phyloP scores from a whole-genome alignment of 2,797 vertebrate species.

The Lepilemur septentrionalis region DNA sequence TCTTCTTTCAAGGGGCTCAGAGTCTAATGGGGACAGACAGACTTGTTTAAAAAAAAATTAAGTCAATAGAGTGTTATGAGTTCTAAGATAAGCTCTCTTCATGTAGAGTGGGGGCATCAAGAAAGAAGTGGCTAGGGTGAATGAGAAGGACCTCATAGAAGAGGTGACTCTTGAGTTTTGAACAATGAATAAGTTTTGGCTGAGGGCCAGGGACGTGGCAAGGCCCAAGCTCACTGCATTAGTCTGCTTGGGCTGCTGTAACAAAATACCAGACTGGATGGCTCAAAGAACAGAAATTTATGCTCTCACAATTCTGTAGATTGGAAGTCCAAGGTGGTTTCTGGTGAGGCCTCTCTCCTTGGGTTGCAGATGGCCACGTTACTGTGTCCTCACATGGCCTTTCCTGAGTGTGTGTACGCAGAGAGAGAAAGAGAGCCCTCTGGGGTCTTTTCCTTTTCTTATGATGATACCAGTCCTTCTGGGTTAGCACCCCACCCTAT shows the following conservation, averaged over 20 bases:
- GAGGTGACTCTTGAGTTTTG: not conserved
- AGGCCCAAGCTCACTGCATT: not conserved
- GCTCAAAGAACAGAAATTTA: not conserved
- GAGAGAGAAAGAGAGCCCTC: not conserved
- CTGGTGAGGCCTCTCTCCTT: not conserved
- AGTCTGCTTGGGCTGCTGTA: not conserved
- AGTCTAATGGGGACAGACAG: not conserved
- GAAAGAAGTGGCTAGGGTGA: not conserved
- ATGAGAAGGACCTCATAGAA: not conserved
- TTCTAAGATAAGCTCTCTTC: not conserved
- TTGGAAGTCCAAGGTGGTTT: not conserved
- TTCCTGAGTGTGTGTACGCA: not conserved
- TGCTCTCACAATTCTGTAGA: not conserved
- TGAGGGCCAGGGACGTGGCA: not conserved
- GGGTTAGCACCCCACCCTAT: not conserved
- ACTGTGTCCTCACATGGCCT: not conserved
- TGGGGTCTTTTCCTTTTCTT: not conserved
- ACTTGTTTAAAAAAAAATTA: not conserved
- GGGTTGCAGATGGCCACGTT: not conserved
- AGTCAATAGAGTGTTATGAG: not conserved
- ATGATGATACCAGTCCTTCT: not conserved
- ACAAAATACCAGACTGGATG: not conserved
- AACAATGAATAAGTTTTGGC: not conserved
- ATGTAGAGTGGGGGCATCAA: not conserved
- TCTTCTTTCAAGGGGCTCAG: not conserved